These are phyloP conservation scores for Shargacucullia verbasci DNA, from an alignment of 2,888 invertebrate species.

Conservation along the genomic window DNA sequence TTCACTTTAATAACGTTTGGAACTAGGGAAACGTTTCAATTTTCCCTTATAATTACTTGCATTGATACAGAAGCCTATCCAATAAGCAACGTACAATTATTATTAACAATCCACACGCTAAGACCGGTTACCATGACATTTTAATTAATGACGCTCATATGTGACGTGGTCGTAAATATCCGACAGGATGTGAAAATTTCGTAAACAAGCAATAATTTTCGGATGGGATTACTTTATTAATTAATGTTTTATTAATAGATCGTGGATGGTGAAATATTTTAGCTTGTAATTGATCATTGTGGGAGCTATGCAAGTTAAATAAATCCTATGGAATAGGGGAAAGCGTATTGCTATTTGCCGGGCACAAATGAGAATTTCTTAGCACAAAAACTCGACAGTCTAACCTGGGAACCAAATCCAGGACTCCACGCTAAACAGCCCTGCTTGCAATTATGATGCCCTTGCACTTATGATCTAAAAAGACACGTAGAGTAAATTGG, in stretches of 20 bases:
- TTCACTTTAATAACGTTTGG: constrained; percentile 22
- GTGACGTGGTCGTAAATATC: constrained; percentile 22
- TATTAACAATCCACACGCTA: constrained; percentile 38
- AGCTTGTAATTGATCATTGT: constrained; percentile 17
- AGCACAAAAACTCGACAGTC: too few species aligned
- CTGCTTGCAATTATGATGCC: too few species aligned
- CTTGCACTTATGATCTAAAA: too few species aligned
- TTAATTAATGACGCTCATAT: constrained; percentile 42
- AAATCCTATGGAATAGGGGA: too few species aligned
- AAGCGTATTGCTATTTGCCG: too few species aligned
- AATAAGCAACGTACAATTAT: constrained; percentile 38
- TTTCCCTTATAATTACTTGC: constrained; percentile 42
- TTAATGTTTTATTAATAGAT: constrained; percentile 27
- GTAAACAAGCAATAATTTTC: constrained; percentile 31
- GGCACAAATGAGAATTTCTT: too few species aligned
- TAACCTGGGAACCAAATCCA: too few species aligned
- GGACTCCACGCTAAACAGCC: too few species aligned
- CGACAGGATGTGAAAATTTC: constrained; percentile 24
- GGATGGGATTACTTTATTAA: constrained; percentile 27
- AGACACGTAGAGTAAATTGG: too few species aligned
- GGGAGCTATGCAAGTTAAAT: constrained; percentile 2
- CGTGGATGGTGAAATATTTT: constrained; percentile 12
- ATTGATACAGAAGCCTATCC: constrained; percentile 39
- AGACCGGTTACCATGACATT: constrained; percentile 28
- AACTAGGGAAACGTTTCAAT: constrained; percentile 32